Conservation (phyloP, 2,797 vertebrate species). For the Neostethus bicornis region DNA sequence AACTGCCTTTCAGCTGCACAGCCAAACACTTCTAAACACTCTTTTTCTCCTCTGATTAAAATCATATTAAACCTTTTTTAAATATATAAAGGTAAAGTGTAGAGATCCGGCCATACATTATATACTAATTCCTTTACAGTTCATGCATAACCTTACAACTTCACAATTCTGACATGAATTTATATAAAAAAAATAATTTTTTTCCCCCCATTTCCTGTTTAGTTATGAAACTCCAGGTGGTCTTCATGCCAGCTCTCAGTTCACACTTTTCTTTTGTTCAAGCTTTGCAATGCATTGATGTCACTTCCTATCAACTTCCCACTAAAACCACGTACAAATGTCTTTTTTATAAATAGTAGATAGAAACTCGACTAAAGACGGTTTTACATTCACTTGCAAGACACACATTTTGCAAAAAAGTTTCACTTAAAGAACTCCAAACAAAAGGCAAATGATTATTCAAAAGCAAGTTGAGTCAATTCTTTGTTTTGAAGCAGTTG, state of each 20-base stretch:
- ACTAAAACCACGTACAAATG: neutral
- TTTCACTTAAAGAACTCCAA: no score
- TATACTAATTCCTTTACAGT: no score
- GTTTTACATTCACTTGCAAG: no score
- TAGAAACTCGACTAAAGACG: neutral
- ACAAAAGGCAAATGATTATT: no score
- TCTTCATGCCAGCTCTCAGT: slow-evolving; percentile 19
- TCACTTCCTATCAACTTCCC: slow-evolving; percentile 46
- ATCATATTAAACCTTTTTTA: neutral
- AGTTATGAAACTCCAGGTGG: slow-evolving; percentile 38
- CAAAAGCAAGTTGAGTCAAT: no score
- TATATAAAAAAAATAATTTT: slow-evolving; percentile 1
- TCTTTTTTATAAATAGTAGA: neutral
- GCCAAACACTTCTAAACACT: slow-evolving; percentile 3
- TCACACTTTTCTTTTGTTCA: slow-evolving; percentile 14
- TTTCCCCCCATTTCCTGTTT: neutral
- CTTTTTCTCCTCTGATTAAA: neutral
- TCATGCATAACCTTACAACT: neutral
- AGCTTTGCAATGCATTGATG: slow-evolving; percentile 12
- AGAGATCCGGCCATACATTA: no score
- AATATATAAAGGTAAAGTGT: no score
- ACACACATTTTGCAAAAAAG: no score
- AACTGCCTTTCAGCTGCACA: slow-evolving; percentile 38
- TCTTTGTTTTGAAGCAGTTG: no score
- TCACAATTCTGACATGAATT: slow-evolving; percentile 9